A percentile compares a stretch with the other conserved stretches of the same genome.
Conservation (phyloP, 2,797 vertebrate genomes). For the Remorina albescens region DNA sequence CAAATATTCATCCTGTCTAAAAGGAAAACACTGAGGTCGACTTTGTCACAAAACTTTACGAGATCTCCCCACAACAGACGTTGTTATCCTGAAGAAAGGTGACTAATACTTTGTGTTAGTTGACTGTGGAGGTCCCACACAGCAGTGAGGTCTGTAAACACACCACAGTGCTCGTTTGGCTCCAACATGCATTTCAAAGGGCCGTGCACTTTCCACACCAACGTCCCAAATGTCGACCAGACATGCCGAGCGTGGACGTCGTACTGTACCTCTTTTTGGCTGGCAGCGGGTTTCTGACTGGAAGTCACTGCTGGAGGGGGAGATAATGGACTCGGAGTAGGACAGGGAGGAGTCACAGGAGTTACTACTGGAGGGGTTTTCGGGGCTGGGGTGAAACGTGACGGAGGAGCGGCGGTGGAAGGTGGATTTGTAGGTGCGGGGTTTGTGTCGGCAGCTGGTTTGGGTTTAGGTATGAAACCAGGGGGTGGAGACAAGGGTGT, state of each 20-base stretch:
- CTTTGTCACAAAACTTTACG: no score
- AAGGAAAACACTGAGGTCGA: fast-evolving
- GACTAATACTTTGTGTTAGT: background rate
- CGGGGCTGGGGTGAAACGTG: slow-evolving; percentile 33
- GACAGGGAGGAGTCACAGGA: slow-evolving; percentile 23
- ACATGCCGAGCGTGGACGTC: slow-evolving; percentile 43
- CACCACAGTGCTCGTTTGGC: slow-evolving; percentile 19
- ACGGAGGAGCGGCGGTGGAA: slow-evolving; percentile 9
- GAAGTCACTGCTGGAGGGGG: slow-evolving; percentile 51
- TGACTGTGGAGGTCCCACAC: slow-evolving; percentile 3
- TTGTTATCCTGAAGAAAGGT: background rate
- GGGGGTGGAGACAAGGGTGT: slow-evolving; percentile 56
- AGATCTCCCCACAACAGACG: no score
- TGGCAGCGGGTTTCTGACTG: slow-evolving; percentile 47
- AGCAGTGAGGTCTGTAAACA: slow-evolving; percentile 1
- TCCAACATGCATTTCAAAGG: slow-evolving; percentile 59
- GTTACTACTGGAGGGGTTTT: slow-evolving; percentile 40
- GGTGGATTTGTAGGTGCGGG: background rate
- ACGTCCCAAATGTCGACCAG: slow-evolving; percentile 27
- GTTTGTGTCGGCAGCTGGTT: slow-evolving; percentile 28
- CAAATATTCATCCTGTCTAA: background rate
- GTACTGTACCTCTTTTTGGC: slow-evolving; percentile 83
- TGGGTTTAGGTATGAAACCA: slow-evolving; percentile 61
- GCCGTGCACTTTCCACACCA: slow-evolving; percentile 52
- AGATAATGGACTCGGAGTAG: slow-evolving; percentile 27